phyloP scores from a whole-genome alignment of 2,888 invertebrate species.

The Drosophila suboccidentalis region DNA sequence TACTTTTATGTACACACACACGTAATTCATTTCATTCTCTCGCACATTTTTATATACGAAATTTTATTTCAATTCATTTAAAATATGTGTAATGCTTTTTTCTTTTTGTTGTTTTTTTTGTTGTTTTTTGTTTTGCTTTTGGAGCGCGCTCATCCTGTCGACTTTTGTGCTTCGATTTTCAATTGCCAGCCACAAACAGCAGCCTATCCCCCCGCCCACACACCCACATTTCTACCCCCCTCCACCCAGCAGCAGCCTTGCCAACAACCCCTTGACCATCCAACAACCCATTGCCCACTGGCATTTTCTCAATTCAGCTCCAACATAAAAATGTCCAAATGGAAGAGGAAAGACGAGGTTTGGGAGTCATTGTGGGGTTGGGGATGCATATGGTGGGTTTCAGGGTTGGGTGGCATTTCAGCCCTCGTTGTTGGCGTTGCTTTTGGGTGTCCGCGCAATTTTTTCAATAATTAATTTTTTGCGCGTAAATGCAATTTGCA shows the following conservation, averaged over 20 bases:
- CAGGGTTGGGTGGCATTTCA: conserved; percentile 18
- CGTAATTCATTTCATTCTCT: conserved; percentile 53
- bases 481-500: conserved; percentile 81
- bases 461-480: conserved; percentile 82
- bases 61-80: conserved; percentile 81
- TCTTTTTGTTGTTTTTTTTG: conserved; percentile 12
- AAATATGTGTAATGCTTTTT: conserved; percentile 73
- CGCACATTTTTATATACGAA: conserved; percentile 76
- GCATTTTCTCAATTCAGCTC: conserved; percentile 34
- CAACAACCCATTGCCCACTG: conserved; percentile 32
- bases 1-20: conserved; percentile 71
- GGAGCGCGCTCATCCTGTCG: conserved; percentile 62
- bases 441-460: conserved; percentile 61
- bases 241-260: too few relatives aligned
- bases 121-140: conserved; percentile 10
- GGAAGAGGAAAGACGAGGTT: neutral
- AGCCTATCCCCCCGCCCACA: conserved; percentile 31
- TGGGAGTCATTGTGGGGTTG: conserved; percentile 11
- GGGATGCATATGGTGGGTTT: neutral
- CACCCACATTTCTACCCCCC: neutral
- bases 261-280: conserved; percentile 36
- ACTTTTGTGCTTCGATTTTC: conserved; percentile 73
- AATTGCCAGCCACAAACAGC: conserved; percentile 54
- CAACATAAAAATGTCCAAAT: neutral
- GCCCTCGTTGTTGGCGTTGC: conserved; percentile 22